Conservation (phyloP, 2,797 vertebrate genomes). For the Streptopelia turtur region DNA sequence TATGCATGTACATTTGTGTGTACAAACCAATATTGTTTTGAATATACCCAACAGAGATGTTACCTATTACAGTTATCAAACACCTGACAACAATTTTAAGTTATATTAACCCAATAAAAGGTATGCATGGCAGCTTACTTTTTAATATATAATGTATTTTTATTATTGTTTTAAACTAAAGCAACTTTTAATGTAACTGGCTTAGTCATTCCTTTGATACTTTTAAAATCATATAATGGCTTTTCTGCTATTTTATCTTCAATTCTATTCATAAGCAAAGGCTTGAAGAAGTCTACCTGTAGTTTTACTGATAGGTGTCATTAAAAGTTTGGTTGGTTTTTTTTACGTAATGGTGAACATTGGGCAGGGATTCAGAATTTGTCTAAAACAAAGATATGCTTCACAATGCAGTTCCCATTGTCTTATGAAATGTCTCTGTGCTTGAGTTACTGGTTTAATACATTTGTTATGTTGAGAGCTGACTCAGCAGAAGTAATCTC, state of each 20-base stretch:
- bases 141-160: background rate
- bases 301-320: background rate
- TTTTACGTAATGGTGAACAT: background rate
- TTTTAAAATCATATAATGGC: background rate
- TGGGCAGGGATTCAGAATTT: background rate
- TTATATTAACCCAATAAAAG: background rate
- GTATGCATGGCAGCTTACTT: background rate
- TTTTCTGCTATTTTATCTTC: background rate
- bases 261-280: background rate
- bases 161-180: background rate
- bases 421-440: background rate
- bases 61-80: background rate
- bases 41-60: background rate
- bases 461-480: constrained; percentile 9
- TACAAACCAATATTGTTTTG: background rate
- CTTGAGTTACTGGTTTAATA: background rate
- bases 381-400: background rate
- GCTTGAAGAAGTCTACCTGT: background rate
- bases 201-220: background rate
- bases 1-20: fast-evolving
- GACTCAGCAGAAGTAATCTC: constrained; percentile 53
- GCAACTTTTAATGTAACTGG: background rate
- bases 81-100: background rate
- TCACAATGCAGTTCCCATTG: background rate
- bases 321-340: background rate